phyloP scores from a whole-genome alignment of 2,888 invertebrate species.

The Slavum lentiscoides region DNA sequence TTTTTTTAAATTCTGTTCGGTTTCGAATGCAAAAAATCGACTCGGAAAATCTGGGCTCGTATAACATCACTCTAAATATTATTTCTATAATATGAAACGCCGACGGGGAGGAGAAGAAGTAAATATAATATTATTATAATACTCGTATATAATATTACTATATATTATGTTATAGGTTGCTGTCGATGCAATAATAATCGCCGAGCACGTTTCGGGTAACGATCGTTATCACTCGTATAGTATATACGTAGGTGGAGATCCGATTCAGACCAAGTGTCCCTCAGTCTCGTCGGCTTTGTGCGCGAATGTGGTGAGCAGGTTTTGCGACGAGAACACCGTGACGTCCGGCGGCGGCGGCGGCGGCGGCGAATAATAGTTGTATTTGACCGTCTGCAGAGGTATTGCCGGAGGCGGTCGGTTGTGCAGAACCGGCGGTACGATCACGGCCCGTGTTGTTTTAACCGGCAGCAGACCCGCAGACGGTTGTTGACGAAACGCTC shows the following conservation, averaged over 20 bases:
- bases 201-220: neutral
- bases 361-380: conserved; percentile 55
- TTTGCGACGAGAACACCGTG: conserved; percentile 55
- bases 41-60: too few species aligned
- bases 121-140: too few species aligned
- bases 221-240: too few species aligned
- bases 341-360: conserved; percentile 57
- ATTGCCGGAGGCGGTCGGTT: conserved; percentile 53
- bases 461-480: conserved; percentile 61
- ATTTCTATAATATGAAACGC: too few species aligned
- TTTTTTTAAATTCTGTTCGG: too few species aligned
- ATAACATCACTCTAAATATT: too few species aligned
- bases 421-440: conserved; percentile 57
- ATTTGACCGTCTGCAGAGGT: conserved; percentile 54
- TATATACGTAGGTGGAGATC: neutral
- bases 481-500: conserved; percentile 54
- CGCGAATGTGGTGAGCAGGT: conserved; percentile 54
- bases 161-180: too few species aligned
- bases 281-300: conserved; percentile 57
- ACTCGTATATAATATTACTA: too few species aligned
- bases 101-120: too few species aligned
- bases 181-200: too few species aligned
- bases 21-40: too few species aligned
- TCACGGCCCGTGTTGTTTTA: conserved; percentile 67
- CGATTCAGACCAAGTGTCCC: conserved; percentile 58